Conservation (phyloP, 2,113 vertebrate species). For the Datnioides undecimradiatus region DNA sequence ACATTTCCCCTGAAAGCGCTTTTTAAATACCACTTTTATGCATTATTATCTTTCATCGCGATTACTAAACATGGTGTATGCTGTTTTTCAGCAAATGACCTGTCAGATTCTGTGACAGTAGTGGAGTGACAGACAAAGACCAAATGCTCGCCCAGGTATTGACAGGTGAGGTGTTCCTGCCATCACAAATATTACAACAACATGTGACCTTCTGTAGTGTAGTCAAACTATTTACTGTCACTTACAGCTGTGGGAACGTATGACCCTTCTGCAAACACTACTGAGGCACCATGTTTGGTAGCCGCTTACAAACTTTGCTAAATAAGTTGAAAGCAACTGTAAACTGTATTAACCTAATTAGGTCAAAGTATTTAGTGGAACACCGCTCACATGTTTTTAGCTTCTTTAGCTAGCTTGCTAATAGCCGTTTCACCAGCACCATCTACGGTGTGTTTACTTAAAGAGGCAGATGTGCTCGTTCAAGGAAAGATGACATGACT, state of each 20-base stretch:
- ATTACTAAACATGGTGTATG: background rate
- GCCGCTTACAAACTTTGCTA: background rate
- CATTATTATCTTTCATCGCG: too few species aligned
- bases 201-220: background rate
- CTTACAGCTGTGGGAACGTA: background rate
- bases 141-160: too few species aligned
- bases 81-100: background rate
- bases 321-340: too few species aligned
- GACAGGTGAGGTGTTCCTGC: background rate
- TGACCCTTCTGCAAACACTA: background rate
- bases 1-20: too few species aligned
- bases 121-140: too few species aligned
- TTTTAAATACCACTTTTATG: too few species aligned
- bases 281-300: background rate
- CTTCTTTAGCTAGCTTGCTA: background rate
- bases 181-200: background rate
- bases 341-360: too few species aligned
- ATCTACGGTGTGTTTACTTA: accelerated
- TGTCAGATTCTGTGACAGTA: background rate
- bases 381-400: background rate
- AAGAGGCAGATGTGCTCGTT: background rate
- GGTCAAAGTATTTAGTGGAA: background rate
- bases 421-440: background rate
- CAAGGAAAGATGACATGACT: too few species aligned
- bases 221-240: background rate